These are phyloP conservation scores for Ranitomeya variabilis DNA, from an alignment of 2,113 vertebrate species.

Conservation along the genomic window DNA sequence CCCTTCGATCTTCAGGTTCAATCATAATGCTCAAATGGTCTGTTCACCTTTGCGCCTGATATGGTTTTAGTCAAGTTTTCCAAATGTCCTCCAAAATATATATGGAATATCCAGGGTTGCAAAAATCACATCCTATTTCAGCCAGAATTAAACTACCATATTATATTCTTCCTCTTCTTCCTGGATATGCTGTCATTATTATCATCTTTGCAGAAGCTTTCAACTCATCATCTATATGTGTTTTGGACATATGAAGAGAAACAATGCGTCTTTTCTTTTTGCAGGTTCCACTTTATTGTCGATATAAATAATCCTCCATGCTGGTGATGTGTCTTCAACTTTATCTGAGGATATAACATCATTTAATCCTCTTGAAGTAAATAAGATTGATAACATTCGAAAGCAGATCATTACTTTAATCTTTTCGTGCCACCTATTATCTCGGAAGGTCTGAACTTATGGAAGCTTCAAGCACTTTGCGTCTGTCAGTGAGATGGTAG, in stretches of 20 bases:
- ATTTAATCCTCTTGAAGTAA: constrained; percentile 40
- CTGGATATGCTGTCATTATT: neutral
- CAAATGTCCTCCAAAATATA: neutral
- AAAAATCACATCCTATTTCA: neutral
- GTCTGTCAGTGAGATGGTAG: constrained; percentile 22
- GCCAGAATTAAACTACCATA: neutral
- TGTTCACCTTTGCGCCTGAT: neutral
- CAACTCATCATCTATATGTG: constrained; percentile 42
- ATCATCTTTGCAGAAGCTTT: constrained; percentile 67
- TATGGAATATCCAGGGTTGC: neutral
- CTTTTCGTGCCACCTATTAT: constrained; percentile 32
- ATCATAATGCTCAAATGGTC: neutral
- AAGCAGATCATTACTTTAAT: neutral
- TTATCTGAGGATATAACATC: constrained; percentile 13
- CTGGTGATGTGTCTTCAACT: neutral
- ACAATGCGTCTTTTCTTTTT: constrained; percentile 41
- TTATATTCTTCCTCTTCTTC: constrained; percentile 14
- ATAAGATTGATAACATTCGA: constrained; percentile 39
- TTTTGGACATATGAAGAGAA: constrained; percentile 59
- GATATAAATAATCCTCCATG: constrained; percentile 39
- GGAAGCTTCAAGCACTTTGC: constrained; percentile 38
- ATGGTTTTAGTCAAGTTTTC: too few relatives aligned
- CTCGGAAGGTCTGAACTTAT: constrained; percentile 14
- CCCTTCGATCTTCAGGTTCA: too few relatives aligned
- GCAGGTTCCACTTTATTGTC: constrained; percentile 5